Conservation (phyloP, 2,113 vertebrate species). For the Xyrauchen texanus region DNA sequence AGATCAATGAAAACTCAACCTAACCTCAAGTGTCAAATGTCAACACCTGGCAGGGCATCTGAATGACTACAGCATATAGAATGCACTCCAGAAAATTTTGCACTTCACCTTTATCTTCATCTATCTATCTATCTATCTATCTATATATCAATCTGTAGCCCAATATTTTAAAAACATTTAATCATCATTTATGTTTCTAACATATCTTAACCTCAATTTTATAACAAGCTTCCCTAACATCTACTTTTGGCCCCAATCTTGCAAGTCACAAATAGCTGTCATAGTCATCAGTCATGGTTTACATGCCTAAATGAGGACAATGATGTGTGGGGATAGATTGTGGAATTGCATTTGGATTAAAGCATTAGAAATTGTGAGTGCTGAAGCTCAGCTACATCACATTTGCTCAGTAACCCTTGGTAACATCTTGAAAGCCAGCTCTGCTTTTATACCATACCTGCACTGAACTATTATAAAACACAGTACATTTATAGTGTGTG, state of each 20-base stretch:
- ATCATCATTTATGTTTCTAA: too few relatives aligned
- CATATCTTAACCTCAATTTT: too few relatives aligned
- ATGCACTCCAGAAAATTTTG: background rate
- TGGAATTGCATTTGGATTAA: slow-evolving; percentile 31
- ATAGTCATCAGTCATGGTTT: slow-evolving; percentile 23
- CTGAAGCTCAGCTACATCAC: slow-evolving; percentile 3
- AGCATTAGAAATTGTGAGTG: background rate
- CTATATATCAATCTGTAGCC: too few relatives aligned
- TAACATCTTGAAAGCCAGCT: background rate
- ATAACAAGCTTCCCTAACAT: background rate
- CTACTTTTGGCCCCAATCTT: slow-evolving; percentile 15
- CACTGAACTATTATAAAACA: background rate
- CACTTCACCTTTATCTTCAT: background rate
- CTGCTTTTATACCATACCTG: background rate
- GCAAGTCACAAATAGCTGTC: slow-evolving; percentile 30
- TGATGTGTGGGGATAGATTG: slow-evolving; percentile 11
- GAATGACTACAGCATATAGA: slow-evolving; percentile 30
- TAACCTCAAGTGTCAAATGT: slow-evolving; percentile 43
- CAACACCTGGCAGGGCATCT: slow-evolving; percentile 40
- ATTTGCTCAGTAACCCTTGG: slow-evolving; percentile 25
- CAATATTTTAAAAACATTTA: too few relatives aligned
- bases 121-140: background rate
- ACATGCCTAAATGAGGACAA: slow-evolving; percentile 31
- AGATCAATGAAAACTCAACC: slow-evolving; percentile 33
- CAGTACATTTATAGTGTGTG: background rate